Evolutionary conservation across 2,113 vertebrate species (phyloP), one percentile per base, ranked within the genome.

Genomic region (Catagonus wagneri): DNA sequence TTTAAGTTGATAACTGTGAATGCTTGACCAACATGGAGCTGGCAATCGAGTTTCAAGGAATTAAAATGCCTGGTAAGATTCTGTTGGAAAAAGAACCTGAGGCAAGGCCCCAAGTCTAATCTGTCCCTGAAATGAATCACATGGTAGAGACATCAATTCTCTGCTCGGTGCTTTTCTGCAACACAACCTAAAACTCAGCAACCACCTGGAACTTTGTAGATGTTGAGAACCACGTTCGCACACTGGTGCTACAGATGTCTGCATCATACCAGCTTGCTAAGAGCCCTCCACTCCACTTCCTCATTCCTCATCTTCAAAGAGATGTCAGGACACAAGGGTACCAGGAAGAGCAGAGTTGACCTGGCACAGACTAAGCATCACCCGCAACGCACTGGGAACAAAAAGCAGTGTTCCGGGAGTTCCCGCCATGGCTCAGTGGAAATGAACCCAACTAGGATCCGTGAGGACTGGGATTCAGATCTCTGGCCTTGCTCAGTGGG

Each of bases 361-460:
- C 22, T 0, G 27, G 63, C 10, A 1, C 12, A 29, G 16, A 13
- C 56, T 14, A 17, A 58, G 61, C 15, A 44, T 7, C 16, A 52
- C n/a, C 58, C 3, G 2, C 22, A 1, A 22, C 0, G 8, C 65
- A 23, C 12, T 1, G 0, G 3, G 36, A 69, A 34, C 3, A 6
- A 1, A 61, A 44, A 20, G 10, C 13, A 0, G 3, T 2, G 17
- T 50, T 17, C 66, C 8, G 44, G 44, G 44, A 44, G 44, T 44
- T 44, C 44, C 44, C 44, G 44, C 8, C 44, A 44, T 44, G 44
- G 44, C 44, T 44, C 44, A 44, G 44, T 44, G 44, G 44, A 44
- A 44, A 44, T 44, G 44, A 44, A 44, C 44, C 44, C 44, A 44
- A 44, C 44, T 44, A 44, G 44, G 4, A 44, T 44, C 44, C 44